A percentile compares a stretch with the other conserved stretches of the same genome.
phyloP scores from a whole-genome alignment of 2,888 invertebrate species.

The Diachrysia chrysitis region DNA sequence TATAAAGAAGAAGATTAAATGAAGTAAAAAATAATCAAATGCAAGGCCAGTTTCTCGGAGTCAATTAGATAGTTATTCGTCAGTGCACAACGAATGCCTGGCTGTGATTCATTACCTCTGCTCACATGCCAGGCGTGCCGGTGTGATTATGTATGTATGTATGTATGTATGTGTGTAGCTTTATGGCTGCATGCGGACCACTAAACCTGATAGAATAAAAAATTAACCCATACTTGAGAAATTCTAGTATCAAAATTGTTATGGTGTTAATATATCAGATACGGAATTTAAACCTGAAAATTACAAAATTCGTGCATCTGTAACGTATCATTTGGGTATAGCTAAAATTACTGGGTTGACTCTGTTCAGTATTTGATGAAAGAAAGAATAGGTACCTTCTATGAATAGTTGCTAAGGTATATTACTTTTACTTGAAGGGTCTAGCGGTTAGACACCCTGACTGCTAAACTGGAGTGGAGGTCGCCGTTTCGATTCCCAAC shows the following conservation, averaged over 20 bases:
- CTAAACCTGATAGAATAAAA: not conserved
- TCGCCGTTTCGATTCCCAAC: too few species aligned
- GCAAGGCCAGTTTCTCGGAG: constrained; percentile 50
- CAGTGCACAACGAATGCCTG: constrained; percentile 57
- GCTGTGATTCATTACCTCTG: constrained; percentile 70
- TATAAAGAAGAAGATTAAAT: constrained; percentile 27
- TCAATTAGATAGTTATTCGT: constrained; percentile 68
- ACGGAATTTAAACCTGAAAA: not conserved
- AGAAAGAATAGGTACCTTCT: too few species aligned
- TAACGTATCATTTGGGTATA: too few species aligned
- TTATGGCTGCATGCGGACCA: constrained; percentile 20
- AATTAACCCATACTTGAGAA: not conserved
- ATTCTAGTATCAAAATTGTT: not conserved
- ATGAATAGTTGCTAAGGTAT: too few species aligned
- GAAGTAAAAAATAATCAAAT: constrained; percentile 58
- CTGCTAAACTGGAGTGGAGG: too few species aligned
- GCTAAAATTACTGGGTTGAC: too few species aligned
- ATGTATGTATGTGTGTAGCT: constrained; percentile 22
- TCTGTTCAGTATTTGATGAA: too few species aligned
- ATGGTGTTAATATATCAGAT: not conserved
- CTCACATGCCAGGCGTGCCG: constrained; percentile 64
- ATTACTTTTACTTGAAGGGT: too few species aligned
- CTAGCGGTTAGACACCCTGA: too few species aligned
- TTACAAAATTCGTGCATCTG: too few species aligned
- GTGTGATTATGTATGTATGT: constrained; percentile 36